Percentiles rank a stretch among this genome's conserved stretches.
These are phyloP conservation scores for Hydrocynus forskahlii DNA, from an alignment of 2,797 vertebrate species.

Conservation along the genomic window DNA sequence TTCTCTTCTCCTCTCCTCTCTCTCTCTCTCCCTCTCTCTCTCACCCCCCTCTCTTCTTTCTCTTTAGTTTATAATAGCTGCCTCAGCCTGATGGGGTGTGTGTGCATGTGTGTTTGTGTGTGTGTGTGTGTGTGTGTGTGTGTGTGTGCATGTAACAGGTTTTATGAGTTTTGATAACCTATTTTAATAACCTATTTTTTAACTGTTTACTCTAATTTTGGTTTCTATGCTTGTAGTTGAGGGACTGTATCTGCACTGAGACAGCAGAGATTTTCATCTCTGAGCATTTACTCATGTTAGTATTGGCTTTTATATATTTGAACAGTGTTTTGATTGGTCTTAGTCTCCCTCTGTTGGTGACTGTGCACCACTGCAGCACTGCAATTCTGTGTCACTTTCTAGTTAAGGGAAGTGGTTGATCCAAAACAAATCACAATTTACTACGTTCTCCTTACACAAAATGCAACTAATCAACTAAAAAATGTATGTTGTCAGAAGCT, in stretches of 20 bases:
- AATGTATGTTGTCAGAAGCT: too few relatives aligned
- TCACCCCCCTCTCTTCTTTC: neutral
- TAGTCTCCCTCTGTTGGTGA: conserved; percentile 71
- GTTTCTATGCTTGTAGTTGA: neutral
- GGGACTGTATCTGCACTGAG: too few relatives aligned
- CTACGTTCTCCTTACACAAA: too few relatives aligned
- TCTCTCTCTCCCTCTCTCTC: neutral
- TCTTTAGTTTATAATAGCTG: too few relatives aligned
- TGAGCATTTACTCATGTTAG: neutral
- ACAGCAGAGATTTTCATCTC: too few relatives aligned
- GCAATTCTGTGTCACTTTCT: neutral
- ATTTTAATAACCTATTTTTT: neutral
- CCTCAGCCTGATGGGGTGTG: neutral
- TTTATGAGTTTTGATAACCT: neutral
- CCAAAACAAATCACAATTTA: too few relatives aligned
- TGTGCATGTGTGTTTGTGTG: conserved; percentile 62
- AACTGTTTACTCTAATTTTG: neutral
- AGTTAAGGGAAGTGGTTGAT: neutral
- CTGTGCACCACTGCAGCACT: conserved; percentile 42
- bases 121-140: conserved; percentile 59
- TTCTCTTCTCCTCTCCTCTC: neutral
- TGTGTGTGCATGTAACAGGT: neutral
- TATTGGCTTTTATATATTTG: neutral
- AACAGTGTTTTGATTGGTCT: conserved; percentile 1
- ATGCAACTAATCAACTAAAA: too few relatives aligned